Evolutionary conservation across 1,140 invertebrate genomes (phyloP).

Genomic region (Cyclina sinensis): DNA sequence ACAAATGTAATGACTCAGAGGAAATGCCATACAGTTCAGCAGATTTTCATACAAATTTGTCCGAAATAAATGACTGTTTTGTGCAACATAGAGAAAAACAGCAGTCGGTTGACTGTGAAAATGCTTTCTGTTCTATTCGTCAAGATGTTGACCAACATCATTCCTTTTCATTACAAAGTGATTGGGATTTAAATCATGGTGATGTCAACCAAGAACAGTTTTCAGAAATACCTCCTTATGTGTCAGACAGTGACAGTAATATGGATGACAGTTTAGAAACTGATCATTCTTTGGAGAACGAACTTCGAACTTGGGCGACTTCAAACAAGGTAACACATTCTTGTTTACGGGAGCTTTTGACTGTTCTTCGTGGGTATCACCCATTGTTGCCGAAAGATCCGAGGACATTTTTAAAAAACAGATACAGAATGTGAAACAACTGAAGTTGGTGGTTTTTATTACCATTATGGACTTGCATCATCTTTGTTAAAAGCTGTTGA

Average conservation of each 20-base stretch:
- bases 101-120: background rate
- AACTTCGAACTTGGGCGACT: slow-evolving; percentile 81
- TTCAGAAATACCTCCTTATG: slow-evolving; percentile 22
- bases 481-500: background rate
- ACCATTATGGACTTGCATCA: slow-evolving; percentile 3
- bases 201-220: background rate
- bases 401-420: slow-evolving; percentile 38
- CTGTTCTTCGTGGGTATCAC: background rate
- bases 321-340: slow-evolving; percentile 86
- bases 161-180: too few relatives aligned
- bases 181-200: too few relatives aligned
- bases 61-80: background rate
- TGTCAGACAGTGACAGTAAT: slow-evolving; percentile 46
- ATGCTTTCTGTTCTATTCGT: background rate
- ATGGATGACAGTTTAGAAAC: slow-evolving; percentile 76
- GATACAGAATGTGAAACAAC: background rate
- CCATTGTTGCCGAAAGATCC: slow-evolving; percentile 16
- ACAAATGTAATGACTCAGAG: background rate
- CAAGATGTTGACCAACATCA: background rate
- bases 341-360: too few relatives aligned
- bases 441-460: slow-evolving; percentile 28
- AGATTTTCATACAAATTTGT: background rate
- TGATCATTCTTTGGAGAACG: slow-evolving; percentile 78
- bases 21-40: background rate
- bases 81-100: background rate